Evolutionary conservation across 2,888 invertebrate species (phyloP), one percentile per base, ranked within the genome.

Genomic region (Epinotia bilunana): DNA sequence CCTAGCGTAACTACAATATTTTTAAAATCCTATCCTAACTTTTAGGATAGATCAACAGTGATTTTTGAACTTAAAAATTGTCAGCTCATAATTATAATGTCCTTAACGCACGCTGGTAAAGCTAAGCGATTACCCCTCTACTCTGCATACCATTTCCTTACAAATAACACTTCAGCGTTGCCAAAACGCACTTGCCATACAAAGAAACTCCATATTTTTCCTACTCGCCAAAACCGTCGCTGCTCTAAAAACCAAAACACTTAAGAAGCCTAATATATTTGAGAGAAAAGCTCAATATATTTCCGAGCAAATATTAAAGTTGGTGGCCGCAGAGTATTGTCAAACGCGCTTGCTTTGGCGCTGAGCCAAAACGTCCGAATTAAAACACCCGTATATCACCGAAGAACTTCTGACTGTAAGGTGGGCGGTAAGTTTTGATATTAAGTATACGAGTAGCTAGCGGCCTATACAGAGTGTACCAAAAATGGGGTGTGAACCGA

Each of bases 331-430:
- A 71, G 74, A 78, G 77, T 79, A 81, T 81, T 79, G 79, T 81
- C 80, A 80, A 77, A 78, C 77, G 82, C 81, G 81, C 81, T 81
- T 84, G 79, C 82, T 78, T 82, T 85, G 89, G 84, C 82, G 12
- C 13, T 13, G 16, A 63, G 83, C 90, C 90, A 81, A 78, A 53
- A 78, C 76, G 80, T 82, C 64, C 67, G 84, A 88, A 89, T 89
- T 89, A 88, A 88, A 87, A 85, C 87, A 80, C 81, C 83, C 86
- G 84, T 90, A 89, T 84, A 90, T 89, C 88, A 88, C 80, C 73
- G 79, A 79, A 79, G 83, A 86, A 83, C 86, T 82, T 86, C 86
- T 86, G 84, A 83, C 83, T 82, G 77, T 83, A 81, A 83, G 84
- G 83, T 83, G 69, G 78, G 80, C 49, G 60, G 53, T 57, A 61